Percentiles rank a stretch among this genome's conserved stretches.
phyloP scores from a whole-genome alignment of 2,113 vertebrate species.

The Brachirus orientalis region DNA sequence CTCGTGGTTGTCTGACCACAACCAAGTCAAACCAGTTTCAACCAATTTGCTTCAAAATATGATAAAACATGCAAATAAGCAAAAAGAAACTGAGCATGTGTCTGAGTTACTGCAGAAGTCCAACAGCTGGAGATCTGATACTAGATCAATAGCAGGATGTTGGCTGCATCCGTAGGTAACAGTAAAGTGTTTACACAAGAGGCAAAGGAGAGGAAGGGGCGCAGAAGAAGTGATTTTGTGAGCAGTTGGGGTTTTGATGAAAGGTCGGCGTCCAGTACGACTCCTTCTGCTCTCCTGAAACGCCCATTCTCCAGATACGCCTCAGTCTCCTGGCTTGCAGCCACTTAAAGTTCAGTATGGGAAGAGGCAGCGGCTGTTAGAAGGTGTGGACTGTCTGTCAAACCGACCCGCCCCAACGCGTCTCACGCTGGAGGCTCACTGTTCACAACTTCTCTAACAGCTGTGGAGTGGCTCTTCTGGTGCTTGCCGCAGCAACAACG shows the following conservation, averaged over 20 bases:
- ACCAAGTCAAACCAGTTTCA: too few relatives aligned
- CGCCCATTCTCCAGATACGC: conserved; percentile 32
- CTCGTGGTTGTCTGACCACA: too few relatives aligned
- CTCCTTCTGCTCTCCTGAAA: not conserved
- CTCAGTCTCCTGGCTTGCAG: conserved; percentile 13
- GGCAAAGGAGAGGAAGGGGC: not conserved
- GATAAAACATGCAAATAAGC: too few relatives aligned
- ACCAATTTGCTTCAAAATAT: too few relatives aligned
- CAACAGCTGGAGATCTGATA: too few relatives aligned
- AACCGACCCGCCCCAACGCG: conserved; percentile 48
- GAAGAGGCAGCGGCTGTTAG: conserved; percentile 50
- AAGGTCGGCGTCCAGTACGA: not conserved
- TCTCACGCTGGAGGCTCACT: conserved; percentile 52
- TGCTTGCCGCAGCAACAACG: conserved; percentile 21
- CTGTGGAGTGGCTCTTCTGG: conserved; percentile 45
- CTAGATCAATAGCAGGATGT: too few relatives aligned
- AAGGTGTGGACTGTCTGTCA: conserved; percentile 68
- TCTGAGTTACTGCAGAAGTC: too few relatives aligned
- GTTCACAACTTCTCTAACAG: conserved; percentile 56
- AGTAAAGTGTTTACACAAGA: not conserved
- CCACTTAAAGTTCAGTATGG: conserved; percentile 13
- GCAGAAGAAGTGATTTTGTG: not conserved
- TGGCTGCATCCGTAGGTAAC: too few relatives aligned
- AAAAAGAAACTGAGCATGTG: too few relatives aligned
- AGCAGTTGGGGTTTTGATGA: not conserved